Conservation (phyloP, 1,140 invertebrate genomes). For the Trichonephila inaurata region DNA sequence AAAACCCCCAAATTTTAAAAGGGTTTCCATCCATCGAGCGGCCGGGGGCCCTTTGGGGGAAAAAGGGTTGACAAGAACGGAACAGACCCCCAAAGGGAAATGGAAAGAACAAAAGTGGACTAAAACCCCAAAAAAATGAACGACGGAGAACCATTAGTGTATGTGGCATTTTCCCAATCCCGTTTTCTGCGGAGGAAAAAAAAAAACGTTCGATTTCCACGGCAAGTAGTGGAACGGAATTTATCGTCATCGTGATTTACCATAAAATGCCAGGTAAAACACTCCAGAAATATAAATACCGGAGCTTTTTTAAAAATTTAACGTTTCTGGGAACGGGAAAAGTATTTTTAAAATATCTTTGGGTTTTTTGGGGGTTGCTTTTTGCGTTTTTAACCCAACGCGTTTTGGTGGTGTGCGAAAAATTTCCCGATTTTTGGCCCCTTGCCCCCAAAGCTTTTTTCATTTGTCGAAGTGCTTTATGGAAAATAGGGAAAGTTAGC, state of each 20-base stretch:
- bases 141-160: slow-evolving; percentile 42
- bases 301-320: slow-evolving; percentile 43
- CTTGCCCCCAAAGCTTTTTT: neutral
- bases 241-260: slow-evolving; percentile 44
- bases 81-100: neutral
- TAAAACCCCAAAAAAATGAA: slow-evolving; percentile 14
- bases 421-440: neutral
- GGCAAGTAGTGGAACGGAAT: slow-evolving; percentile 15
- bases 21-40: neutral
- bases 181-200: neutral
- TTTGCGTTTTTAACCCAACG: slow-evolving; percentile 28
- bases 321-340: slow-evolving; percentile 43
- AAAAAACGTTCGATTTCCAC: slow-evolving; percentile 43
- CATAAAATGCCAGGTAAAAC: slow-evolving; percentile 40
- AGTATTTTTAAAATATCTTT: slow-evolving; percentile 1
- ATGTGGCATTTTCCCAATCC: slow-evolving; percentile 26
- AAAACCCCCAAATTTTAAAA: neutral
- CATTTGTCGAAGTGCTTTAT: slow-evolving; percentile 14
- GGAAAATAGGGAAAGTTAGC: neutral
- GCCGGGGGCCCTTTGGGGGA: neutral
- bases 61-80: neutral
- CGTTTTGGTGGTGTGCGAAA: neutral
- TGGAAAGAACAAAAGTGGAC: slow-evolving; percentile 35
- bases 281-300: slow-evolving; percentile 46
- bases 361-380: neutral